Base-by-base conservation (phyloP, 2,113 vertebrate species). In the Nannobrachium achirus region DNA sequence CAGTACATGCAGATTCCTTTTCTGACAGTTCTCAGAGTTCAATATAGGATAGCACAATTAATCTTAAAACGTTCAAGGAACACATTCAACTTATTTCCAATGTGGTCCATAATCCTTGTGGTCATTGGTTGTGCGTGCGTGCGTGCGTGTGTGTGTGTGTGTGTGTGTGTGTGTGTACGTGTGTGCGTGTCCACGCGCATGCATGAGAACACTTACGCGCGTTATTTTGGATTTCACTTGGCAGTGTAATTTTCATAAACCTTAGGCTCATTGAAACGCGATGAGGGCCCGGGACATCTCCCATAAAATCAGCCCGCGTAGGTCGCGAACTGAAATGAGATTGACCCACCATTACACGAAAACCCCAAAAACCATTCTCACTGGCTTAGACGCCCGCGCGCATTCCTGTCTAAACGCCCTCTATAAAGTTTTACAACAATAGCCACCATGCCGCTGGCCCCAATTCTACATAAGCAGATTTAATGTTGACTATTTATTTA, bases 291-390 rank as follows among this genome's bases (percentile, higher is more conserved):
- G 74, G 49, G 52, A 61, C n/a, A 66, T 69, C 68, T 80, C 63
- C 50, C 79, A 59, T 69, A 64, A 77, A 82, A 78, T 71, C 8
- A 33, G 3, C 71, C 62, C 70, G 71, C 63, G 66, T 16, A 72
- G 69, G 61, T 18, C 53, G 65, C 67, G 73, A 65, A 68, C 76
- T 75, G 63, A 76, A 80, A 82, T 71, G 59, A 70, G 68, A 77
- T 65, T 75, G 81, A 84, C 70, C 78, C 81, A 66, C 81, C 41
- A 86, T 84, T 81, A 81, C 66, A 42, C 40, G n/a, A 73, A 84
- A 53, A 85, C 86, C 82, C 33, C 44, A 66, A 80, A 33, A 84
- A 85, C 58, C 63, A 67, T 76, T 61, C 51, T 75, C 13, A 38
- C 57, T 72, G 81, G 72, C 77, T 76, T 18, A 33, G 18, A 70